These are phyloP conservation scores for Drosophila chauvacae DNA, from an alignment of 1,140 invertebrate genomes.

Conservation along the genomic window DNA sequence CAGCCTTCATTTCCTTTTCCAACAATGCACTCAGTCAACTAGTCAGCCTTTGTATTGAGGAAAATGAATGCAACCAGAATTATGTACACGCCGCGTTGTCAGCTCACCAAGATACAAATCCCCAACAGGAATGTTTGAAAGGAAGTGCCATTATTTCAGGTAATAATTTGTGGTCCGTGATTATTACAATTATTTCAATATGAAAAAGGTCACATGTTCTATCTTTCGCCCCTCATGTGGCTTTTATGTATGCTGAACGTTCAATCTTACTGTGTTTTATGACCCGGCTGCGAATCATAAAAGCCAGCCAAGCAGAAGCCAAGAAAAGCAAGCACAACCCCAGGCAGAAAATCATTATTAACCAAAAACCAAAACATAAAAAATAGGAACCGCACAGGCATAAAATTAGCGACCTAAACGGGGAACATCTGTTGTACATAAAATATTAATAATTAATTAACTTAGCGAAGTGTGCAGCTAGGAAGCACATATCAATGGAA, in stretches of 20 bases:
- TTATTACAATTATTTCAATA: constrained; percentile 51
- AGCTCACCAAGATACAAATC: too few relatives aligned
- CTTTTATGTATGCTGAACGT: constrained; percentile 52
- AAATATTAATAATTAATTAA: constrained; percentile 47
- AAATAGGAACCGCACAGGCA: constrained; percentile 2
- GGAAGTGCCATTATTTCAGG: neutral
- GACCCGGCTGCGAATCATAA: constrained; percentile 44
- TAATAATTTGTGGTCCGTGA: constrained; percentile 9
- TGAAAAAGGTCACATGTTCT: neutral
- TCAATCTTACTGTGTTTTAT: constrained; percentile 75
- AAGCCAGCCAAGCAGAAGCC: constrained; percentile 27
- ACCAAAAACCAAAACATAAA: neutral
- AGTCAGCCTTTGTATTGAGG: neutral
- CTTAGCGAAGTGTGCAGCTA: neutral
- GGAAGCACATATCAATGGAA: neutral
- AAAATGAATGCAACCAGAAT: too few relatives aligned
- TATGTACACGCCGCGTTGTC: too few relatives aligned
- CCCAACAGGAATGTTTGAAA: too few relatives aligned
- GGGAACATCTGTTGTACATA: constrained; percentile 54
- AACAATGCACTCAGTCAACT: too few relatives aligned
- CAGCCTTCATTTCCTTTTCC: too few relatives aligned
- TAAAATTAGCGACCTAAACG: constrained; percentile 6
- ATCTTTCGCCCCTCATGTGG: constrained; percentile 26
- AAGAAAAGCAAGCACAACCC: neutral
- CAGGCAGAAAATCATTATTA: constrained; percentile 5